Evolutionary conservation across 2,113 vertebrate genomes (phyloP), one percentile per base, ranked within the genome.

Genomic region (Morone chrysops): DNA sequence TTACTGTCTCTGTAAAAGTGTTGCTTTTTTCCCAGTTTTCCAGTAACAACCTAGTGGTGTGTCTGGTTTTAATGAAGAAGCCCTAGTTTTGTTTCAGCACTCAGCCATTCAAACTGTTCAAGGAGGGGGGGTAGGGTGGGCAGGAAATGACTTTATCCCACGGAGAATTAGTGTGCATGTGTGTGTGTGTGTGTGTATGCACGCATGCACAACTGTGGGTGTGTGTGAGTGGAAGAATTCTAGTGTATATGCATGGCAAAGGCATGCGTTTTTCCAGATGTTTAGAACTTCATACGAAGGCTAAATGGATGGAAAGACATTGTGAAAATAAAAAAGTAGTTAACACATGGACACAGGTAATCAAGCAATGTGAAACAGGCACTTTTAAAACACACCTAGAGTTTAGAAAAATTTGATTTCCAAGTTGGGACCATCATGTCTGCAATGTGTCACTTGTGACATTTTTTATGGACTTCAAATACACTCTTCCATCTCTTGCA

Each of bases 101-200:
- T 88, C 84, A 81, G 82, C 86, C 84, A 84, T 81, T 92, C 78
- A 89, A 73, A 87, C 83, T 73, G 57, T 72, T 81, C 12, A 43
- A 88, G 76, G 75, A 81, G 81, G 79, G 68, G 80, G 53, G 81
- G 60, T 75, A 75, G 82, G 81, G 78, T 63, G 80, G 51, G 63
- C 93, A 94, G 94, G 94, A 95, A 95, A 95, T 95, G 78, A 92
- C 94, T 94, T 78, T 92, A 94, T 94, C 87, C 93, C 94, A 86
- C 22, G 5, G 90, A 92, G 94, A 92, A 92, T 92, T 87, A 60
- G 70, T 75, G n/a, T 86, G 74, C 47, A 22, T 81, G n/a, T 60
- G 75, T 41, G 59, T 84, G 78, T 79, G 48, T 61, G 54, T 10
- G 45, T 41, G 59, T 84, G 78, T 77, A 43, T 57, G 50, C 13